Evolutionary conservation across 2,797 vertebrate genomes (phyloP).

Genomic region (Dicrostonyx torquatus): DNA sequence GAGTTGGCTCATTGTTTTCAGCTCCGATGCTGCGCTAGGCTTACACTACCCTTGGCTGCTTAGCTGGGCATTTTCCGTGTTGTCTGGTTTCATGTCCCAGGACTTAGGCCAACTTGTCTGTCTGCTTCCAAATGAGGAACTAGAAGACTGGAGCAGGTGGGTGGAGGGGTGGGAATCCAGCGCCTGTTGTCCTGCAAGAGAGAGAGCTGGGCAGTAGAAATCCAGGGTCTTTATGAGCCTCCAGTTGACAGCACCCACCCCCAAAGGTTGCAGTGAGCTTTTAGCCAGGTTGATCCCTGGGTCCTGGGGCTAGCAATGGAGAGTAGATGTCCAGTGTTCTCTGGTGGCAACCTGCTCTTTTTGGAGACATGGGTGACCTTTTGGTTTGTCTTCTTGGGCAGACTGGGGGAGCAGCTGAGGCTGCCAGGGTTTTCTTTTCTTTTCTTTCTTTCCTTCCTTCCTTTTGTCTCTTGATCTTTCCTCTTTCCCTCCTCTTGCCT

Average conservation of each 20-base stretch:
- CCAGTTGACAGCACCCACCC: background rate
- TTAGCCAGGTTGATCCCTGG: background rate
- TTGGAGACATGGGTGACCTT: background rate
- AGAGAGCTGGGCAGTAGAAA: background rate
- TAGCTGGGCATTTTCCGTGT: background rate
- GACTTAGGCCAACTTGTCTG: background rate
- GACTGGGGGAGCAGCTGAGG: background rate
- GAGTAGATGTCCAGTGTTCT: background rate
- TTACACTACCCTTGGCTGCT: background rate
- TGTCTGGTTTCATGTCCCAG: background rate
- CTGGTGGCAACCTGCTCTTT: background rate
- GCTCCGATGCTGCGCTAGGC: background rate
- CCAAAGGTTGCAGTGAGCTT: background rate
- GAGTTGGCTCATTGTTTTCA: background rate
- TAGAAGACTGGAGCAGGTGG: background rate
- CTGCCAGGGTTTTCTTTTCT: background rate
- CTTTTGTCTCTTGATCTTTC: background rate
- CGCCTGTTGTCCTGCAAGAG: fast-evolving
- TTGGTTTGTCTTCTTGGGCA: background rate
- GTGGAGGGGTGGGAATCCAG: background rate
- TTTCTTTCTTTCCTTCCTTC: background rate
- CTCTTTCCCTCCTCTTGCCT: no score
- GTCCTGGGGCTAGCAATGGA: background rate
- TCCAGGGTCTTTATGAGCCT: background rate
- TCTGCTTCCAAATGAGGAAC: background rate